These are phyloP conservation scores for Sebastes itinus DNA, from an alignment of 2,797 vertebrate genomes.

Conservation along the genomic window DNA sequence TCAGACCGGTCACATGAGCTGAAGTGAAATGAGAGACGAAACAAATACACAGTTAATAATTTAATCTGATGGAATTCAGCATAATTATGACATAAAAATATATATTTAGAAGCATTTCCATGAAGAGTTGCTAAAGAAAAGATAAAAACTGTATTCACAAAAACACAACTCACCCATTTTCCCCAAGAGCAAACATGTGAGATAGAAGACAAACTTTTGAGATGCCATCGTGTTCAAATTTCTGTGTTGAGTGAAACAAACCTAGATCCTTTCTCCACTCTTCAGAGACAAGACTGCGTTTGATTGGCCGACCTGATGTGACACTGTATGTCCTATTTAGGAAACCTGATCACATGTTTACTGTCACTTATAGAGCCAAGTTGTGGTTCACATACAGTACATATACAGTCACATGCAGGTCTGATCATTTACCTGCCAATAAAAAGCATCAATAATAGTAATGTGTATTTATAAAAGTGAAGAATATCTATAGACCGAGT, in stretches of 20 bases:
- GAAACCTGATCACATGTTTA: neutral
- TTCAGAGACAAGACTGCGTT: neutral
- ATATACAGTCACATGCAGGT: neutral
- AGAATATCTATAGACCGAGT: neutral
- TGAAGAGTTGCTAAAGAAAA: neutral
- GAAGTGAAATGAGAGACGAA: neutral
- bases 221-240: neutral
- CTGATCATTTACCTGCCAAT: neutral
- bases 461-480: neutral
- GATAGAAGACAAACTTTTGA: slow-evolving; percentile 2
- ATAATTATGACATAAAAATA: too few relatives aligned
- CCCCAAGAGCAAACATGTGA: neutral
- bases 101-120: neutral
- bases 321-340: neutral
- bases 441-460: neutral
- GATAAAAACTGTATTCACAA: too few relatives aligned
- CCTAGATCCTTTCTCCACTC: neutral
- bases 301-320: slow-evolving; percentile 7
- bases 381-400: too few relatives aligned
- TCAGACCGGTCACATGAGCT: neutral
- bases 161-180: slow-evolving; percentile 21
- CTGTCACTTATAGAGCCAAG: neutral
- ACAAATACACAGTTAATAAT: neutral
- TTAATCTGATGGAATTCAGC: neutral
- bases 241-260: neutral